Evolutionary conservation across 2,797 vertebrate species (phyloP).

Genomic region (Orestias chungarensis): DNA sequence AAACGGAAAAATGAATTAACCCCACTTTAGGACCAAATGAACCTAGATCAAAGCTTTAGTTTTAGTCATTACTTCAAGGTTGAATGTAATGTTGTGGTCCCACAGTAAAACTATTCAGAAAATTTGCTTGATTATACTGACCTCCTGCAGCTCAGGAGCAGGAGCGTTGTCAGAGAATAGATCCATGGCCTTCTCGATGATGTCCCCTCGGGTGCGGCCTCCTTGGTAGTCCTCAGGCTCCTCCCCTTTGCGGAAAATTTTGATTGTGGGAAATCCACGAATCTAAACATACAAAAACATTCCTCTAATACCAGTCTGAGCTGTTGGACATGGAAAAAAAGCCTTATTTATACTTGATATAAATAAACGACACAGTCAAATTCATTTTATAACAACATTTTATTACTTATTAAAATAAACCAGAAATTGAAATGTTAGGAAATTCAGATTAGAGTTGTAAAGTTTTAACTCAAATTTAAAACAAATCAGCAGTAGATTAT

Average conservation of each 20-base stretch:
- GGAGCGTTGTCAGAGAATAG: constrained; percentile 92
- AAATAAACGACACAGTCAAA: background rate
- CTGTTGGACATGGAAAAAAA: background rate
- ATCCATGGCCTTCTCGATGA: constrained; percentile 87
- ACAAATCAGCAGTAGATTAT: background rate
- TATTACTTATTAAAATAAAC: background rate
- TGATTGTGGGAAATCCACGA: constrained; percentile 95
- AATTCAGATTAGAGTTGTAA: no score
- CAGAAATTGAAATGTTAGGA: no score
- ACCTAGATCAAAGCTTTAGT: background rate
- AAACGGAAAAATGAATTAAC: no score
- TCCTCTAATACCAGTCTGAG: background rate
- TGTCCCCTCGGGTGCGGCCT: constrained; percentile 87
- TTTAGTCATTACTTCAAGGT: background rate
- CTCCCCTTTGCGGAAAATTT: constrained; percentile 96
- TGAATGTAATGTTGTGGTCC: background rate
- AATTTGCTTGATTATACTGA: constrained; percentile 60
- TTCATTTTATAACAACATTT: no score
- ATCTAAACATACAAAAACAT: constrained; percentile 74
- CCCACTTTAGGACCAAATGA: background rate
- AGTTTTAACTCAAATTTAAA: no score
- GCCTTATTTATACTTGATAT: background rate
- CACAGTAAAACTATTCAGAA: background rate
- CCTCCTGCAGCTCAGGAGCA: constrained; percentile 90
- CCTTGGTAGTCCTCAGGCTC: constrained; percentile 92